A percentile compares a stretch with the other conserved stretches of the same genome.
Conservation (phyloP, 2,888 invertebrate species). For the Camptogramma bilineatum region DNA sequence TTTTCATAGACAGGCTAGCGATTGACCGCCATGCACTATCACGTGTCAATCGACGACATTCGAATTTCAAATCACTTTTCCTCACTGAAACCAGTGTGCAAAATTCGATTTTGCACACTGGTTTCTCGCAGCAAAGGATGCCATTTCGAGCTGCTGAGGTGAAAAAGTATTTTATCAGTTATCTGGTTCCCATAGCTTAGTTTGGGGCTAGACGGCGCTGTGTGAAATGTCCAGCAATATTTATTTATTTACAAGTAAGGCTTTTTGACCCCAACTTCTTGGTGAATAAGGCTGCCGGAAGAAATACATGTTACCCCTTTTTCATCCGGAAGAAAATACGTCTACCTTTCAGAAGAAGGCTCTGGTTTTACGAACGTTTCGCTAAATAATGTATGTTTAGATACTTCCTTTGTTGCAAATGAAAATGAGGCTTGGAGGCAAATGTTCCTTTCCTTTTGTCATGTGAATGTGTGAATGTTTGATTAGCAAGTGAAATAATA, state of each 20-base stretch:
- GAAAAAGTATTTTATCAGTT: no score
- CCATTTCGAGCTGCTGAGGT: no score
- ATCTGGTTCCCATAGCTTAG: no score
- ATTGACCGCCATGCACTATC: no score
- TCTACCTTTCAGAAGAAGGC: slow-evolving; percentile 22
- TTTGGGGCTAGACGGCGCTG: no score
- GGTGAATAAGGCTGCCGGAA: slow-evolving; percentile 40
- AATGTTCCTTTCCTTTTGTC: slow-evolving; percentile 23
- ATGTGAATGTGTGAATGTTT: slow-evolving; percentile 3
- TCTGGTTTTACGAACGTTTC: slow-evolving; percentile 29
- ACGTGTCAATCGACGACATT: no score
- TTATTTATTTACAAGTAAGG: not conserved
- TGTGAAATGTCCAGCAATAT: not conserved
- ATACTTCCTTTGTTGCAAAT: slow-evolving; percentile 34
- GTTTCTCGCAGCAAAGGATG: no score
- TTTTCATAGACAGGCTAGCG: no score
- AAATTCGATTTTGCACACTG: no score
- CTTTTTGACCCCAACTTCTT: not conserved
- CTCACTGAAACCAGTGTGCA: no score
- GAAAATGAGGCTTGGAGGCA: slow-evolving; percentile 33
- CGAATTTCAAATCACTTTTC: no score
- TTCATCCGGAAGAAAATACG: slow-evolving; percentile 48
- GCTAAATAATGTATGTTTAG: slow-evolving; percentile 35
- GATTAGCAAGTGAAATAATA: not conserved
- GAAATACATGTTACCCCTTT: slow-evolving; percentile 45